Percentiles rank a stretch among this genome's conserved stretches.
These are phyloP conservation scores for Lagopus leucura DNA, from an alignment of 2,113 vertebrate genomes.

Conservation along the genomic window DNA sequence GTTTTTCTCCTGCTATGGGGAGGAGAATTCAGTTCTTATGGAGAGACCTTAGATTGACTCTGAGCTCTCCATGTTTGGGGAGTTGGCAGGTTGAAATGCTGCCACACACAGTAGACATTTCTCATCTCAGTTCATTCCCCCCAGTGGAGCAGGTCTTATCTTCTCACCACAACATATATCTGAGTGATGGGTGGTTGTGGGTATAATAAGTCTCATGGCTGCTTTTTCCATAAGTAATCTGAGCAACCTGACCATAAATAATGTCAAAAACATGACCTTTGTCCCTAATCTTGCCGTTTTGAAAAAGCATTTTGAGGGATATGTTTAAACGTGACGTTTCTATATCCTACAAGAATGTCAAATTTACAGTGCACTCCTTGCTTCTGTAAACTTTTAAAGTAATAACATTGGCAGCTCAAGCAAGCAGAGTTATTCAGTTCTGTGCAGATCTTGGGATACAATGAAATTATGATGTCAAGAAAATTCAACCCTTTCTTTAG, in stretches of 20 bases:
- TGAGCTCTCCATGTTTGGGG: not conserved
- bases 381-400: slow-evolving; percentile 49
- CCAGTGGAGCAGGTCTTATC: not conserved
- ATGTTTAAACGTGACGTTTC: not conserved
- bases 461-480: slow-evolving; percentile 57
- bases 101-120: not conserved
- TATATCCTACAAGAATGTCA: not conserved
- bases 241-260: slow-evolving; percentile 38
- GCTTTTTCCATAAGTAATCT: slow-evolving; percentile 9
- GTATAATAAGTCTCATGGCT: not conserved
- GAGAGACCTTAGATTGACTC: not conserved
- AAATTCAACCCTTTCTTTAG: slow-evolving; percentile 36
- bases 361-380: slow-evolving; percentile 34
- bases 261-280: slow-evolving; percentile 34
- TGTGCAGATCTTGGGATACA: slow-evolving; percentile 23
- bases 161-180: not conserved
- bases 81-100: slow-evolving; percentile 25
- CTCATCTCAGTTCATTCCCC: not conserved
- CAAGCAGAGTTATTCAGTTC: slow-evolving; percentile 54
- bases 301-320: slow-evolving; percentile 16
- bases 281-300: slow-evolving; percentile 27
- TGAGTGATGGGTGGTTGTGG: not conserved
- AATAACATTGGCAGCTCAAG: slow-evolving; percentile 47
- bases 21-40: not conserved
- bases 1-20: not conserved